Percentiles rank a stretch among this genome's conserved stretches.
Conservation (phyloP, 2,797 vertebrate species). For the Diglossa cyanea region DNA sequence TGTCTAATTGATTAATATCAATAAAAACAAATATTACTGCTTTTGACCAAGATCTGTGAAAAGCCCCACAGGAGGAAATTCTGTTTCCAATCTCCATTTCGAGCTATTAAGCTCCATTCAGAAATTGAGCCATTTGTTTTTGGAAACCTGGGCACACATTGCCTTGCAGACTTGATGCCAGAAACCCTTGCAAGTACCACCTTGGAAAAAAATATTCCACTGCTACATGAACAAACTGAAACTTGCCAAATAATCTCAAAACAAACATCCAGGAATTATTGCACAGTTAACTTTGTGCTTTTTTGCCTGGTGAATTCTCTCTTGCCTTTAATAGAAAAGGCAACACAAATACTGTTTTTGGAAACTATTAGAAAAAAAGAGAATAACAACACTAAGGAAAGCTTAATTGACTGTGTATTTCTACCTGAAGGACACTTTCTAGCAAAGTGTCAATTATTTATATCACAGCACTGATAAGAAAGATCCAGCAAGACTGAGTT, state of each 20-base stretch:
- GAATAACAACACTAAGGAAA: background rate
- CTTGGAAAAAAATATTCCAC: background rate
- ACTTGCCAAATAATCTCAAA: background rate
- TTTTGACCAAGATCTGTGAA: background rate
- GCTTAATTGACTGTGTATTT: background rate
- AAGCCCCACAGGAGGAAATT: background rate
- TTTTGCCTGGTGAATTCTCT: background rate
- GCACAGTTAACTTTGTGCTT: background rate
- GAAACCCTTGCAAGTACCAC: background rate
- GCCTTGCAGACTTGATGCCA: background rate
- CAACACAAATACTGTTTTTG: background rate
- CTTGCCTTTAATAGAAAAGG: background rate
- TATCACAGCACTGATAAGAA: background rate
- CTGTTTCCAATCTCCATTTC: background rate
- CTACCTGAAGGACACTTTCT: background rate
- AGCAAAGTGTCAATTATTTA: constrained; percentile 18
- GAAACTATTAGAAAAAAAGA: background rate
- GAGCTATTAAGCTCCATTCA: background rate
- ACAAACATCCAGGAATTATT: background rate
- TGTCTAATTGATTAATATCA: background rate
- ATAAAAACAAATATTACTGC: background rate
- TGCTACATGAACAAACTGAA: background rate
- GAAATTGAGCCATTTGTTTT: background rate
- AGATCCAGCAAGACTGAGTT: background rate
- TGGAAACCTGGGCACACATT: background rate